These are phyloP conservation scores for Harpagoxenus sublaevis DNA, from an alignment of 2,888 invertebrate species.

Conservation along the genomic window DNA sequence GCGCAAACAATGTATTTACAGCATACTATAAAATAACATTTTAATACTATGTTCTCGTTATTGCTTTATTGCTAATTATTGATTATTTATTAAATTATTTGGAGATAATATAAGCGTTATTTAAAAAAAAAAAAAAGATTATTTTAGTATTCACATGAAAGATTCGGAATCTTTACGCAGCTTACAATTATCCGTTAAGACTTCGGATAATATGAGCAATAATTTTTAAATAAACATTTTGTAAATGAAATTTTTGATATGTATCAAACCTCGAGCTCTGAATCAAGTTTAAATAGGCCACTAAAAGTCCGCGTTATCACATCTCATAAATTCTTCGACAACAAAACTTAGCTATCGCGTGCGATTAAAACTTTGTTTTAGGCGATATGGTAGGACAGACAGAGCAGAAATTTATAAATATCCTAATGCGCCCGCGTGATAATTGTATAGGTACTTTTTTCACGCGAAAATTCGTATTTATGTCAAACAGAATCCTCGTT, in stretches of 20 bases:
- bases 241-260: neutral
- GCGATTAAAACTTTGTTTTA: neutral
- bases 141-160: neutral
- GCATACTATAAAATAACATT: slow-evolving; percentile 1
- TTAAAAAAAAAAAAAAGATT: neutral
- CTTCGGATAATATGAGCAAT: neutral
- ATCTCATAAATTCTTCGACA: neutral
- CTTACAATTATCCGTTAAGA: neutral
- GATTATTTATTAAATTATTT: neutral
- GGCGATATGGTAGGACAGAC: neutral
- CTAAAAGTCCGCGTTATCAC: neutral
- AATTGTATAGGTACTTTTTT: neutral
- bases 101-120: neutral
- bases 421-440: neutral
- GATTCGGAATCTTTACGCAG: neutral
- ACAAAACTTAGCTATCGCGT: neutral
- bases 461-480: neutral
- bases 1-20: slow-evolving; percentile 19
- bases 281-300: neutral
- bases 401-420: neutral
- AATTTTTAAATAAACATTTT: slow-evolving; percentile 12
- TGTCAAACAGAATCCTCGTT: neutral
- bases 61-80: neutral
- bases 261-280: neutral
- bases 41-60: neutral